Evolutionary conservation across 2,888 invertebrate genomes (phyloP).

Genomic region (Dicyrtoma fusca): DNA sequence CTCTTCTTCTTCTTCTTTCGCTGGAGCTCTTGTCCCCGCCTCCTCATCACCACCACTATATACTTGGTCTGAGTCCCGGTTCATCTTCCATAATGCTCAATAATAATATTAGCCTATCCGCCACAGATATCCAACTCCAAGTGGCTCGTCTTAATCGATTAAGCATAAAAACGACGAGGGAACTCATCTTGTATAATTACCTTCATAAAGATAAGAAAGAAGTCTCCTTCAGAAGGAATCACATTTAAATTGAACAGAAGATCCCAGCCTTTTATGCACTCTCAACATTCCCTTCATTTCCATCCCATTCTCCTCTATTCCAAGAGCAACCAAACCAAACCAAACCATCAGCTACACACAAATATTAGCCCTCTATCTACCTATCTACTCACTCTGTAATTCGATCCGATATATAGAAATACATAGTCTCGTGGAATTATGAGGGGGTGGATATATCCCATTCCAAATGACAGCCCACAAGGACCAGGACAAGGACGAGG

Average conservation of each 20-base stretch:
- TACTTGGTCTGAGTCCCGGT: neutral
- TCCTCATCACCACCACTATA: no score
- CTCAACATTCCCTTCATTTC: neutral
- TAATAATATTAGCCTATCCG: slow-evolving; percentile 20
- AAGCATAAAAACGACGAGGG: slow-evolving; percentile 48
- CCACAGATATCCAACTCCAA: slow-evolving; percentile 1
- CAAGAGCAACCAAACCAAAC: neutral
- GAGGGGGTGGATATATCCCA: no score
- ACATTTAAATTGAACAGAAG: slow-evolving; percentile 23
- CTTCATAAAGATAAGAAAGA: slow-evolving; percentile 50
- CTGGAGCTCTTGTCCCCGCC: neutral
- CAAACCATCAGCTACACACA: no score
- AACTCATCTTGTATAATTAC: slow-evolving; percentile 50
- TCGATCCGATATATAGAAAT: no score
- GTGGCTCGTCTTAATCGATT: slow-evolving; percentile 46
- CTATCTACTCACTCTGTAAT: no score
- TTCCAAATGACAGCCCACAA: no score
- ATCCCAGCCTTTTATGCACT: neutral
- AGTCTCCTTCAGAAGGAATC: slow-evolving; percentile 41
- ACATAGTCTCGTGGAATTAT: no score
- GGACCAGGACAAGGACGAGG: no score
- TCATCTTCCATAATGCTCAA: slow-evolving; percentile 5
- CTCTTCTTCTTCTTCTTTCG: neutral
- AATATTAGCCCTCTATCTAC: no score
- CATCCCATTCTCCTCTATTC: neutral